A percentile compares a stretch with the other conserved stretches of the same genome.
phyloP scores from a whole-genome alignment of 2,113 vertebrate species.

The Pandion haliaetus region DNA sequence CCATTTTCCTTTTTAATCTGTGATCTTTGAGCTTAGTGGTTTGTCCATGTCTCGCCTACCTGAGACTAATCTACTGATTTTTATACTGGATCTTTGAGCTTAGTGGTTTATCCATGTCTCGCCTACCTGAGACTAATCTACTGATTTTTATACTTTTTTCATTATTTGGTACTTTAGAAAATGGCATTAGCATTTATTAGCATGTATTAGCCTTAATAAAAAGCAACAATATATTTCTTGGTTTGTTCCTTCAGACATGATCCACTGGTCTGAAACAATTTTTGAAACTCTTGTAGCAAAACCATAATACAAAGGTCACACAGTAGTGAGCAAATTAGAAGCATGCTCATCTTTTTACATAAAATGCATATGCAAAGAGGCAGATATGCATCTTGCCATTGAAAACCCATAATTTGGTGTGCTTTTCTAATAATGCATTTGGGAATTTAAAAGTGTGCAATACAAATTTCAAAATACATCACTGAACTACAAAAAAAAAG shows the following conservation, averaged over 20 bases:
- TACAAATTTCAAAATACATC: not conserved
- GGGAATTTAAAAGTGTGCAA: not conserved
- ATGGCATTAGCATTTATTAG: slow-evolving; percentile 39
- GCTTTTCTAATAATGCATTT: slow-evolving; percentile 13
- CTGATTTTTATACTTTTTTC: not conserved
- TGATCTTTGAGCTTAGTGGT: not conserved
- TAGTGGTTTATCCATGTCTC: not conserved
- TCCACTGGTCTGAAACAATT: slow-evolving; percentile 36
- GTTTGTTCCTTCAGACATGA: slow-evolving; percentile 37
- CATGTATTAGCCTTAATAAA: slow-evolving; percentile 60
- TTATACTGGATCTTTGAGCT: not conserved
- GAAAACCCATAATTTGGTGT: slow-evolving; percentile 28
- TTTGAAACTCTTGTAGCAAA: slow-evolving; percentile 37
- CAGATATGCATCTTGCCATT: not conserved
- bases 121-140: not conserved
- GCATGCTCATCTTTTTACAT: slow-evolving; percentile 38
- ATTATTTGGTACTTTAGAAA: not conserved
- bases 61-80: not conserved
- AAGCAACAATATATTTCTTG: slow-evolving; percentile 8
- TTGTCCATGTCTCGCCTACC: not conserved
- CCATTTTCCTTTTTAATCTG: not conserved
- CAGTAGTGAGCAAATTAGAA: slow-evolving; percentile 48
- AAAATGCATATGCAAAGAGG: slow-evolving; percentile 52
- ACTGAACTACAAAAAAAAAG: not conserved
- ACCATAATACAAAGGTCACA: slow-evolving; percentile 33